These are phyloP conservation scores for Acanthisitta chloris DNA, from an alignment of 2,113 vertebrate species.

Conservation along the genomic window DNA sequence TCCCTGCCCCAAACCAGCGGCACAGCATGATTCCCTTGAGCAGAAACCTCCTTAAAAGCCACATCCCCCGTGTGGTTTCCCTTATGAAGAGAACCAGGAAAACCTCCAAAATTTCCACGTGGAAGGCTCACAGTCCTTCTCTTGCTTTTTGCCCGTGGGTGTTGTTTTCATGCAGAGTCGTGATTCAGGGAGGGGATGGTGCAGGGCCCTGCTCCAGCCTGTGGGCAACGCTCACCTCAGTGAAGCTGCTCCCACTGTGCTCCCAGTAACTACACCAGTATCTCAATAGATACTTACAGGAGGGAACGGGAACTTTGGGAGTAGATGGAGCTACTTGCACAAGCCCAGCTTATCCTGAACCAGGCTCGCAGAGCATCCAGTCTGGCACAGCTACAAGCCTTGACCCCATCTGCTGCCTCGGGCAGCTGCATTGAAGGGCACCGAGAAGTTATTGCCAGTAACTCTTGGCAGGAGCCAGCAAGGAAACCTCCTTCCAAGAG, in stretches of 20 bases:
- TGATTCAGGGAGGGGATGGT: not conserved
- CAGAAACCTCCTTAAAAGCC: not conserved
- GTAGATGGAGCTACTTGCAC: not conserved
- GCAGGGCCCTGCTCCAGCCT: not conserved
- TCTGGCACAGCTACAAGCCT: slow-evolving; percentile 32
- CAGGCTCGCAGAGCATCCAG: not conserved
- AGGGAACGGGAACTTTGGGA: not conserved
- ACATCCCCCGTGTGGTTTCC: not conserved
- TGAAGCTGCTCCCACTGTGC: not conserved
- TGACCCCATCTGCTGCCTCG: slow-evolving; percentile 40
- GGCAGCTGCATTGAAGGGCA: slow-evolving; percentile 60
- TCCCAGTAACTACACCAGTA: not conserved
- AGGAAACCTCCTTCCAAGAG: slow-evolving; percentile 4
- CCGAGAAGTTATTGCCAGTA: slow-evolving; percentile 13
- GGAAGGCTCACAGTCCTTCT: not conserved
- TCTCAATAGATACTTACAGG: not conserved
- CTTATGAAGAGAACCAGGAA: not conserved
- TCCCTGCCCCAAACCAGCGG: not conserved
- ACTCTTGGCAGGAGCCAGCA: slow-evolving; percentile 14
- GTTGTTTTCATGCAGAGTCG: not conserved
- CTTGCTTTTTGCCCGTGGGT: not conserved
- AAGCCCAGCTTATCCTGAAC: not conserved
- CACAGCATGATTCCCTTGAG: not conserved
- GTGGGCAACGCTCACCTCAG: not conserved
- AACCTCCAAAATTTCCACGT: not conserved